Evolutionary conservation across 2,888 invertebrate species (phyloP), one percentile per base, ranked within the genome.

Genomic region (Apoda limacodes): DNA sequence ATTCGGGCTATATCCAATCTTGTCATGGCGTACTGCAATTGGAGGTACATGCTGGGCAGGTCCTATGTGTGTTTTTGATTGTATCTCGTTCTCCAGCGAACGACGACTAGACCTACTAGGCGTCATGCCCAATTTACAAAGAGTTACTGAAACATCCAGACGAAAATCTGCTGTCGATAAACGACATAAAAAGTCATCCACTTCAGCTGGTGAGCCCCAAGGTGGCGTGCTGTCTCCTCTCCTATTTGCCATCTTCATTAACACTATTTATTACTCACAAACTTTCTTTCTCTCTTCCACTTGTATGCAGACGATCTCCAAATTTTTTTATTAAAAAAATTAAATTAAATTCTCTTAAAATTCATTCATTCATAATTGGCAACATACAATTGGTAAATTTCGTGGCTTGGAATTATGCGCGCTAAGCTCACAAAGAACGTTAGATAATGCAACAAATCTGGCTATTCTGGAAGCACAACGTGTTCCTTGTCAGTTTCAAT

Each of bases 271-370:
- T 27, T 31, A 30, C 2, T 42, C 45, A 20, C 42, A 35, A 20
- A 35, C 42, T 40, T 46, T 43, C 39, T 48, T 48, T 15, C 31
- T 31, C n/a, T n/a, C n/a, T n/a, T n/a, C n/a, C n/a, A n/a, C n/a
- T n/a, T n/a, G n/a, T n/a, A n/a, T n/a, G n/a, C 3, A 41, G 28
- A 30, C 52, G 48, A 5, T 48, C 50, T 25, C 46, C 29, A 54
- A 36, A 37, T 53, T 46, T 25, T 43, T 42, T 23, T 54, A 25
- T n/a, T 51, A 22, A 21, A 13, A 25, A 9, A 45, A 13, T 17
- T 41, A 46, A 25, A 39, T 50, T 43, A 52, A 47, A 42, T 53
- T 45, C 25, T 45, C 41, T 19, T 60, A 50, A 38, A 52, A 56
- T n/a, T n/a, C n/a, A n/a, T n/a, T n/a, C n/a, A n/a, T n/a, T n/a